A percentile compares a stretch with the other conserved stretches of the same genome.
phyloP scores from a whole-genome alignment of 30 jellyfish, hydroid and myxozoan genomes.

The Cassiopea xamachana region DNA sequence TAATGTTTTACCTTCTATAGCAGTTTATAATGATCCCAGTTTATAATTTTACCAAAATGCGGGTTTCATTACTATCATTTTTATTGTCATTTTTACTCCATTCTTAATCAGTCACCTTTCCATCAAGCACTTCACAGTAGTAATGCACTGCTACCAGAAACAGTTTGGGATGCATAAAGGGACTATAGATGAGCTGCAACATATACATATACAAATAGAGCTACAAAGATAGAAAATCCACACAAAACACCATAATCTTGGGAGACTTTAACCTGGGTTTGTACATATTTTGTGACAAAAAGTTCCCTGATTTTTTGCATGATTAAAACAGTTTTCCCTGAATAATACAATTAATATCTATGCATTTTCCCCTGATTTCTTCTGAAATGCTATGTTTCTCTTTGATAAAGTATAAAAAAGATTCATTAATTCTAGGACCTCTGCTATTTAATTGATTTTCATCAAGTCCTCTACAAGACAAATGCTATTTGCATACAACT shows the following conservation, averaged over 20 bases:
- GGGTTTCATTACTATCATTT: too few relatives aligned
- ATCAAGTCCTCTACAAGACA: slow-evolving; percentile 16
- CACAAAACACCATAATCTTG: slow-evolving; percentile 11
- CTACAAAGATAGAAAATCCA: slow-evolving; percentile 43
- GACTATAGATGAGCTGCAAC: slow-evolving; percentile 56
- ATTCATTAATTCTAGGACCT: slow-evolving; percentile 57
- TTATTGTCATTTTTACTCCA: too few relatives aligned
- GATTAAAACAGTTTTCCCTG: too few relatives aligned
- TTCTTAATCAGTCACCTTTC: too few relatives aligned
- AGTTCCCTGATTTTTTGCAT: too few relatives aligned
- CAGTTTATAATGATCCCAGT: neutral
- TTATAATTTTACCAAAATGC: neutral
- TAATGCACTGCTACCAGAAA: slow-evolving; percentile 54
- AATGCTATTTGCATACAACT: slow-evolving; percentile 1
- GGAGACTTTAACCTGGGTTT: neutral
- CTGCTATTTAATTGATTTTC: slow-evolving; percentile 36
- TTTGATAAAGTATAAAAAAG: too few relatives aligned
- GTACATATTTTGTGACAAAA: too few relatives aligned
- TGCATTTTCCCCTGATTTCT: too few relatives aligned
- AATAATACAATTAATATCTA: too few relatives aligned
- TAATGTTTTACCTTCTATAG: too few relatives aligned
- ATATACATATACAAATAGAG: slow-evolving; percentile 57
- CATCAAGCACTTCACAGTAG: neutral
- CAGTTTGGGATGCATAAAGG: slow-evolving; percentile 64
- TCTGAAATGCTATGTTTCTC: too few relatives aligned